These are phyloP conservation scores for Margaritifera margaritifera DNA, from an alignment of 2,888 invertebrate species.

Conservation along the genomic window DNA sequence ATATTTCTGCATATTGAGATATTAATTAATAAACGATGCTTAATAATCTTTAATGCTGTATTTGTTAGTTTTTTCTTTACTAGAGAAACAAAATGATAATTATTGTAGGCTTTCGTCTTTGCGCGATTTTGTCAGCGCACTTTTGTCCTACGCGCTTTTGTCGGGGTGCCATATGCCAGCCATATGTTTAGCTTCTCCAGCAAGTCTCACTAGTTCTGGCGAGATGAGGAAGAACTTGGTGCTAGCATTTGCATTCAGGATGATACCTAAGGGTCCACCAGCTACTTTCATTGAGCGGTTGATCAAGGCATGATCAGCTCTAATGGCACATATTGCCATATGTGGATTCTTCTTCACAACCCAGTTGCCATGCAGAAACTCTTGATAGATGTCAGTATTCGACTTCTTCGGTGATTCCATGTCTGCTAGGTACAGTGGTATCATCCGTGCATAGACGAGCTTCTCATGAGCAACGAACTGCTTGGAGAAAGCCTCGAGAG, in stretches of 20 bases:
- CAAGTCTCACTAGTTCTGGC: no score
- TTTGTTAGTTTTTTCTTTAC: no score
- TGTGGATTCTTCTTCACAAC: slow-evolving; percentile 11
- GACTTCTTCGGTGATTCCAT: slow-evolving; percentile 3
- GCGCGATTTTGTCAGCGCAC: no score
- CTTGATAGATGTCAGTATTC: slow-evolving; percentile 5
- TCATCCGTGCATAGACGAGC: slow-evolving; percentile 12
- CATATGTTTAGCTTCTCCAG: no score
- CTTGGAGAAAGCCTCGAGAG: slow-evolving; percentile 8
- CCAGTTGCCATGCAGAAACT: slow-evolving; percentile 13
- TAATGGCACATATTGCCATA: slow-evolving; percentile 14
- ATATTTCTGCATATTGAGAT: no score
- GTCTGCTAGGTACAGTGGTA: slow-evolving; percentile 13
- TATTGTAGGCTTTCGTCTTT: no score
- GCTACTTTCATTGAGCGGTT: slow-evolving; percentile 17
- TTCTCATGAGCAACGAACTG: slow-evolving; percentile 14
- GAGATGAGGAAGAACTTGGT: no score
- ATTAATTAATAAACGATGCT: no score
- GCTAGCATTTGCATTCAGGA: slow-evolving; percentile 8
- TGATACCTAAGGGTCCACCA: slow-evolving; percentile 11
- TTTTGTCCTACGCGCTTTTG: no score
- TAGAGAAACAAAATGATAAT: no score
- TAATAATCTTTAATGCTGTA: no score
- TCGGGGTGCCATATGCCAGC: no score
- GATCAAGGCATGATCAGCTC: slow-evolving; percentile 14